Evolutionary conservation across 2,888 invertebrate genomes (phyloP), one percentile per base, ranked within the genome.

Genomic region (Mechanitis messenoides): DNA sequence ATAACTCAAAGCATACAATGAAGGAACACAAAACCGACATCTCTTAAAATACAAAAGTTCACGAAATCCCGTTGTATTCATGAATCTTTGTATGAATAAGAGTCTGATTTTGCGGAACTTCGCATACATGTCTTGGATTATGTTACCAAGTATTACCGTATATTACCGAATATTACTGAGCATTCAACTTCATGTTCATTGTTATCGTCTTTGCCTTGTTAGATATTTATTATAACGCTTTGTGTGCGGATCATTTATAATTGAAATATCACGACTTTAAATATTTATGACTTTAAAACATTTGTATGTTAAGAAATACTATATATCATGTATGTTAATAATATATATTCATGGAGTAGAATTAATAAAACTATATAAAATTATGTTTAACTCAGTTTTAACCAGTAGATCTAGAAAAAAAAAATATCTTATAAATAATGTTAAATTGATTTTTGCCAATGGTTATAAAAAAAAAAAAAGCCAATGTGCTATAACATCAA

Each of bases 141-240:
- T 31, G 50, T 50, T 50, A 50, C 31, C 31, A 31, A 9, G 38
- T 47, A 47, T 47, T 50, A 50, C 50, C 28, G 47, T n/a, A 11
- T 50, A 50, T 50, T 50, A 50, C 50, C 31, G 50, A 31, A 50
- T 50, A 50, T 50, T 50, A 50, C 50, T 11, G 50, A 50, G 50
- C 50, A 31, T 50, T 31, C 50, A 50, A n/a, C 7, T 31, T 3
- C 31, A 50, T 50, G 9, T 28, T 50, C 42, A 42, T 42, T 42
- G 42, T 42, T 42, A 9, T 42, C 42, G 42, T 42, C 42, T 42
- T 9, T 9, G 42, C 42, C 42, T 50, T 28, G 50, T 28, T 31
- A 1, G 2, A 31, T 28, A 31, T 31, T 28, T 31, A 31, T 50
- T 50, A 50, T 50, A 9, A 31, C 6, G 7, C 1, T 50, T 50